These are phyloP conservation scores for Suncus etruscus DNA, from an alignment of 2,113 vertebrate genomes.

Conservation along the genomic window DNA sequence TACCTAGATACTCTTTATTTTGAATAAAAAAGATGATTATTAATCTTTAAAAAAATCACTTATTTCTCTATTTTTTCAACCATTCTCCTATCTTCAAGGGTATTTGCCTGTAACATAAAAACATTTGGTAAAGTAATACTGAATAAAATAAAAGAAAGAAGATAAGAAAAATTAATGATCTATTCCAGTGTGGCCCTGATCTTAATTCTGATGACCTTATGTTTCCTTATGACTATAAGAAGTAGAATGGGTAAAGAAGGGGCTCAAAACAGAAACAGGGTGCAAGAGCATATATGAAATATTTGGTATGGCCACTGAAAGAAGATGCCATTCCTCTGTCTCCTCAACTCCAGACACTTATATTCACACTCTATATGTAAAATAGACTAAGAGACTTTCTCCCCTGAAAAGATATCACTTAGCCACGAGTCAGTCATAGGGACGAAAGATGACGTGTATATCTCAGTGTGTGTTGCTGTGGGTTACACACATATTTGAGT, in stretches of 20 bases:
- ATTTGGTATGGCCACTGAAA: not conserved
- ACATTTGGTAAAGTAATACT: not conserved
- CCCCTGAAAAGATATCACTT: not conserved
- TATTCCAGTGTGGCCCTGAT: not conserved
- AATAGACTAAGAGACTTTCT: not conserved
- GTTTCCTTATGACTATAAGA: not conserved
- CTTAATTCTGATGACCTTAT: not conserved
- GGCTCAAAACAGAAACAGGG: not conserved
- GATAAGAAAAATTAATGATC: not conserved
- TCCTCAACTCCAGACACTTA: not conserved
- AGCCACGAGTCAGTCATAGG: no score
- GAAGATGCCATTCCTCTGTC: not conserved
- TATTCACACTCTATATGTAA: not conserved
- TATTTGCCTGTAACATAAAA: not conserved
- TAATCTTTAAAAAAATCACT: no score
- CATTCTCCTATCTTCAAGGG: not conserved
- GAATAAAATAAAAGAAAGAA: not conserved
- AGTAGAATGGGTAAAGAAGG: not conserved
- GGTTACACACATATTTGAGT: no score
- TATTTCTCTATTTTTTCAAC: not conserved
- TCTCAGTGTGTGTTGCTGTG: no score
- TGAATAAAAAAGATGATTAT: not conserved
- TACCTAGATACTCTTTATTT: not conserved
- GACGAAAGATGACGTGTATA: no score
- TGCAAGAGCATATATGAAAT: not conserved